phyloP scores from a whole-genome alignment of 2,797 vertebrate species.

The Peromyscus melanophrys region DNA sequence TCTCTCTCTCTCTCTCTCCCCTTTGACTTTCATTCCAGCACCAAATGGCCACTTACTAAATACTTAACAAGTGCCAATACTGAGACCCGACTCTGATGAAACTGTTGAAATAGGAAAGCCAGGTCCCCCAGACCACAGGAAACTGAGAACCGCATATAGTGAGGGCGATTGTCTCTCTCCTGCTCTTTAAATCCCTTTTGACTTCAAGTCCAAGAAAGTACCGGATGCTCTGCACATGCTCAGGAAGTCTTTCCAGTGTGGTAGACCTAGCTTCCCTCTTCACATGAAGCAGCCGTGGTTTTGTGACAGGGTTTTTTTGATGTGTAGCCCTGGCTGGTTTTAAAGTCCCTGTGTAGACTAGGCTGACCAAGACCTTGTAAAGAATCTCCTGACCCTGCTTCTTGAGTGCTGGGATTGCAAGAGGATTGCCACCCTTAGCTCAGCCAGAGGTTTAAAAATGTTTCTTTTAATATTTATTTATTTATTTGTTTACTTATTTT shows the following conservation, averaged over 20 bases:
- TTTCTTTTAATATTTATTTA: neutral
- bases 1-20: neutral
- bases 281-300: neutral
- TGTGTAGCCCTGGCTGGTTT: neutral
- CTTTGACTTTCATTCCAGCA: neutral
- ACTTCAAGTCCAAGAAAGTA: neutral
- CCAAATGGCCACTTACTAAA: neutral
- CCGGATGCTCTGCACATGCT: neutral
- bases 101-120: neutral
- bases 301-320: neutral
- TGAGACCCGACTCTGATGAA: neutral
- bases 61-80: neutral
- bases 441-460: neutral
- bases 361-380: neutral
- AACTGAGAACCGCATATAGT: neutral
- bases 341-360: neutral
- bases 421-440: neutral
- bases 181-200: neutral
- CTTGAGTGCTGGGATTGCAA: neutral
- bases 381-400: neutral
- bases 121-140: neutral
- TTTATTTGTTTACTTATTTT: neutral
- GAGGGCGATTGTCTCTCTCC: fast-evolving
- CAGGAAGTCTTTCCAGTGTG: neutral
- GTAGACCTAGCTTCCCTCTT: neutral